Conservation (phyloP, 2,113 vertebrate species). For the Bambusicola thoracicus region DNA sequence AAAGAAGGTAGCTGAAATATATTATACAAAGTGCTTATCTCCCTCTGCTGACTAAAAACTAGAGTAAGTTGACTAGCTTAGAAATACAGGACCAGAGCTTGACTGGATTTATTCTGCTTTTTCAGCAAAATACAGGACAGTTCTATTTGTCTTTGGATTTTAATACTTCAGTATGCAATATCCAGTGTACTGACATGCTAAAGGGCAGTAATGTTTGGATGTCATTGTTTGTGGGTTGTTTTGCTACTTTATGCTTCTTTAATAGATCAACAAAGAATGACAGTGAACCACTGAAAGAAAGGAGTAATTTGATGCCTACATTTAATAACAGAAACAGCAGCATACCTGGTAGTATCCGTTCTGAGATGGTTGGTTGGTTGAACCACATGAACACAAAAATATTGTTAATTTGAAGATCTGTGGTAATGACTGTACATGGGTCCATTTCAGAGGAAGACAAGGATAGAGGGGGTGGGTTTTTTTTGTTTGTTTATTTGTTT, state of each 20-base stretch:
- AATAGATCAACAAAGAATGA: background rate
- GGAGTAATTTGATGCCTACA: background rate
- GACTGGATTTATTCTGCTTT: background rate
- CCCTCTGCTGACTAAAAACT: background rate
- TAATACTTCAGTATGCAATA: background rate
- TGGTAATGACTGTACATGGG: background rate
- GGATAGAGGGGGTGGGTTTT: background rate
- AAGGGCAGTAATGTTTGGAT: background rate
- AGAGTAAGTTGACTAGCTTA: background rate
- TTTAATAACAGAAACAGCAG: background rate
- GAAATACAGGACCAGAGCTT: background rate
- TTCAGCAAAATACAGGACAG: background rate
- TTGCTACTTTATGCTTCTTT: background rate
- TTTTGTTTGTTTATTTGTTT: fast-evolving
- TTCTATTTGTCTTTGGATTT: background rate
- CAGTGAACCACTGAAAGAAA: background rate
- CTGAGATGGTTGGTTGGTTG: background rate
- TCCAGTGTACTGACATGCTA: background rate
- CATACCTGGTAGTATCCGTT: background rate
- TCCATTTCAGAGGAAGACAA: background rate
- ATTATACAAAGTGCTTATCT: background rate
- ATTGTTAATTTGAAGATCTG: background rate
- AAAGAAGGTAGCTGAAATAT: background rate
- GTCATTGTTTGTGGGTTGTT: fast-evolving
- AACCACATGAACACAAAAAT: background rate